Base-by-base conservation (phyloP, 2,113 vertebrate species). In the Nipponia nippon region DNA sequence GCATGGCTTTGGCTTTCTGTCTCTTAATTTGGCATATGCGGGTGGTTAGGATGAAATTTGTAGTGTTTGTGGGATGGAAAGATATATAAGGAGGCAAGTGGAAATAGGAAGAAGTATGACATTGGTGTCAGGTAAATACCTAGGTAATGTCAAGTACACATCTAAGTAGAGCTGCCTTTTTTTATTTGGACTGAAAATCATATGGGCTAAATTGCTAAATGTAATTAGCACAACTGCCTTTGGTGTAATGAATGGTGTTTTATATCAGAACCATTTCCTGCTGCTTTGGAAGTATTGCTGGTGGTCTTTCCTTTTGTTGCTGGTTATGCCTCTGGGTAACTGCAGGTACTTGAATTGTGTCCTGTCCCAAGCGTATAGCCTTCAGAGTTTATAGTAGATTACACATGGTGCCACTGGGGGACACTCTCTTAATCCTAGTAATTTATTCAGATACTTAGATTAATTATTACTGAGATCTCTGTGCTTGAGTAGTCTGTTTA, bases 361-460 rank as follows among this genome's bases (percentile, higher is more conserved):
- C 77, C 38, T 79, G 3, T 66, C 40, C 52, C 27, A 61, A 52
- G 19, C 1, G 4, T 34, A 4, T 9, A 87, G 65, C 55, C 59
- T 87, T 93, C 22, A 29, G 87, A 84, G 55, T 89, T 95, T 90
- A 38, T 26, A 36, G 70, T n/a, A 89, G 67, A 76, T 72, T 94
- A 76, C 73, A 62, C 30, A 15, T 13, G 55, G 47, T 87, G 72
- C 93, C 71, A 52, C 88, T 83, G 94, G 87, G 86, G 91, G 87
- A 94, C 75, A 65, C 58, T 70, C 34, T 75, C 6, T 76, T 96
- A 93, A 95, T 93, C 87, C 92, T 77, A 84, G 89, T 90, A 34
- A 80, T 84, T 96, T 94, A 83, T 92, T 96, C 77, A 94, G 71
- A 36, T 87, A 81, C 52, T 90, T 87, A 59, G 16, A 49, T 86